Conservation (phyloP, 92 coral and sea anemone genomes). For the Porites cylindrica region DNA sequence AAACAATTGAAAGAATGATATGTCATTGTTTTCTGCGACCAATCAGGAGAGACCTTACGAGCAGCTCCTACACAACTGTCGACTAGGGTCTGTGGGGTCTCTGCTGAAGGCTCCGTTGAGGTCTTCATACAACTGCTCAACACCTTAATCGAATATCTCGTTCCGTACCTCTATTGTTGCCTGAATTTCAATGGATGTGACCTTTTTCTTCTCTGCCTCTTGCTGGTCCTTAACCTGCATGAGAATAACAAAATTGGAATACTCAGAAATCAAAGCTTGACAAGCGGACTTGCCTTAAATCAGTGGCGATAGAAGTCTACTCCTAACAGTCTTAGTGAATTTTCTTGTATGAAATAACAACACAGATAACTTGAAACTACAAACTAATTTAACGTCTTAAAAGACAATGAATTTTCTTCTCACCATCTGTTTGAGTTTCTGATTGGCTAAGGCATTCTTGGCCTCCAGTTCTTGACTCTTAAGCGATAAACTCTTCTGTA, state of each 20-base stretch:
- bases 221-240: slow-evolving; percentile 96
- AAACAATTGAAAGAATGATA: too few relatives aligned
- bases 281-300: background rate
- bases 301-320: too few relatives aligned
- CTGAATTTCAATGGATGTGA: slow-evolving; percentile 96
- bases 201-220: slow-evolving; percentile 97
- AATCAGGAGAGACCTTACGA: too few relatives aligned
- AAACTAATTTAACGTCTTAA: too few relatives aligned
- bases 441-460: slow-evolving; percentile 97
- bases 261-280: background rate
- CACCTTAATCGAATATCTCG: background rate
- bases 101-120: too few relatives aligned
- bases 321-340: too few relatives aligned
- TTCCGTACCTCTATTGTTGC: slow-evolving; percentile 82
- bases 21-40: too few relatives aligned
- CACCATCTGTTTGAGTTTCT: slow-evolving; percentile 98
- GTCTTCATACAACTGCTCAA: background rate
- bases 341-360: too few relatives aligned
- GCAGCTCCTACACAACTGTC: too few relatives aligned
- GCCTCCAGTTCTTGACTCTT: slow-evolving; percentile 99
- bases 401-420: background rate
- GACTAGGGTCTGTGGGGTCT: too few relatives aligned
- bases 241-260: background rate
- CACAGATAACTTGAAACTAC: too few relatives aligned
- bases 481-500: slow-evolving; percentile 96